Conservation (phyloP, 2,113 vertebrate genomes). For the Chauna torquata region DNA sequence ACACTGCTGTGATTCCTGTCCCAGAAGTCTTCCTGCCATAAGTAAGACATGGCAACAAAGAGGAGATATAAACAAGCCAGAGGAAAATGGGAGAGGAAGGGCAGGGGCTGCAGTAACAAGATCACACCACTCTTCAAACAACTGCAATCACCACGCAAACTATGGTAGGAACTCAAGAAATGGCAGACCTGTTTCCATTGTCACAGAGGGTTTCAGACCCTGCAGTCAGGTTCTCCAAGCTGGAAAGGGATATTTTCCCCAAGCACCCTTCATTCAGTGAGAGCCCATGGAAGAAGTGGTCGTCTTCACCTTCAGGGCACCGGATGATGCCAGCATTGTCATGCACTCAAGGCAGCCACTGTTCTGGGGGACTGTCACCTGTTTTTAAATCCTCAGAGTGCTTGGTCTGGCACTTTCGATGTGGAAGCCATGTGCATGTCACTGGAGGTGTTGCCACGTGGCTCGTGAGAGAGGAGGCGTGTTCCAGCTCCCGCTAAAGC, state of each 20-base stretch:
- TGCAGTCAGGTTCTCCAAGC: not conserved
- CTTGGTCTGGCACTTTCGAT: not conserved
- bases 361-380: not conserved
- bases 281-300: not conserved
- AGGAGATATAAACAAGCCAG: not conserved
- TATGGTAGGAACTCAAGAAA: not conserved
- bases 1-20: not conserved
- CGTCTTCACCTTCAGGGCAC: not conserved
- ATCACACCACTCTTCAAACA: fast-evolving
- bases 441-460: not conserved
- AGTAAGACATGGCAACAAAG: not conserved
- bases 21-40: not conserved
- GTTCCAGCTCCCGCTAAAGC: not conserved
- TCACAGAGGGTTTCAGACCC: not conserved
- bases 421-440: not conserved
- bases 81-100: not conserved
- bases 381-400: not conserved
- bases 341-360: not conserved
- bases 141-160: not conserved
- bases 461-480: fast-evolving
- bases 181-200: not conserved
- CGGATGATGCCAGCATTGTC: not conserved
- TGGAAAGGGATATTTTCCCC: not conserved
- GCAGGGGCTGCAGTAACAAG: not conserved
- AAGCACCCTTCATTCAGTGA: not conserved